phyloP scores from a whole-genome alignment of 2,797 vertebrate genomes.

The Sebastes aleutianus region DNA sequence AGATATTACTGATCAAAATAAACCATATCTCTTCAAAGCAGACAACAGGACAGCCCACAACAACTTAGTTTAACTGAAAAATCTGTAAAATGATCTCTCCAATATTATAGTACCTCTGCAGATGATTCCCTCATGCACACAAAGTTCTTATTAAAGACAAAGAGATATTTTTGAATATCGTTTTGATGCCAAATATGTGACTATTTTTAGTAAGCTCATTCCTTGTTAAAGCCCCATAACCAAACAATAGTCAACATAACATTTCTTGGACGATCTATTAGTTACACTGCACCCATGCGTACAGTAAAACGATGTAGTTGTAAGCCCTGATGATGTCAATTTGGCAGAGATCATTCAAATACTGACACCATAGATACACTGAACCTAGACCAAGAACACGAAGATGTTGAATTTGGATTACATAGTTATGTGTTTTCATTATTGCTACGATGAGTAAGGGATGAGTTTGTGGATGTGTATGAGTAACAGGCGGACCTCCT shows the following conservation, averaged over 20 bases:
- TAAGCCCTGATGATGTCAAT: not conserved
- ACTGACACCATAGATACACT: not conserved
- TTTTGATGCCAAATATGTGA: not conserved
- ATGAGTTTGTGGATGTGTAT: slow-evolving; percentile 1
- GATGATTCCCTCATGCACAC: not conserved
- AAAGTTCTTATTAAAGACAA: not conserved
- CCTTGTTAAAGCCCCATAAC: not conserved
- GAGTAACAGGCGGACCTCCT: slow-evolving; percentile 36
- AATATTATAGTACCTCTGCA: not conserved
- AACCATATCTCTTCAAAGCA: not conserved
- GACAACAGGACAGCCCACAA: not conserved
- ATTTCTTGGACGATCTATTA: not conserved
- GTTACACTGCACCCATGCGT: not conserved
- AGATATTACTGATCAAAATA: not conserved
- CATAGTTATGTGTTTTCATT: not conserved
- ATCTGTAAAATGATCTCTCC: not conserved
- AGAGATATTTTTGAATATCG: not conserved
- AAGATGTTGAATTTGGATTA: not conserved
- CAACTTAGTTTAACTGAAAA: not conserved
- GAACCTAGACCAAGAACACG: not conserved
- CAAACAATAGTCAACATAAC: not conserved
- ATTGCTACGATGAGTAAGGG: not conserved
- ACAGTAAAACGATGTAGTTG: not conserved
- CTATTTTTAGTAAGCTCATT: not conserved
- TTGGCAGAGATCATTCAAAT: not conserved